Evolutionary conservation across 2,113 vertebrate genomes (phyloP).

Genomic region (Eidolon helvum): DNA sequence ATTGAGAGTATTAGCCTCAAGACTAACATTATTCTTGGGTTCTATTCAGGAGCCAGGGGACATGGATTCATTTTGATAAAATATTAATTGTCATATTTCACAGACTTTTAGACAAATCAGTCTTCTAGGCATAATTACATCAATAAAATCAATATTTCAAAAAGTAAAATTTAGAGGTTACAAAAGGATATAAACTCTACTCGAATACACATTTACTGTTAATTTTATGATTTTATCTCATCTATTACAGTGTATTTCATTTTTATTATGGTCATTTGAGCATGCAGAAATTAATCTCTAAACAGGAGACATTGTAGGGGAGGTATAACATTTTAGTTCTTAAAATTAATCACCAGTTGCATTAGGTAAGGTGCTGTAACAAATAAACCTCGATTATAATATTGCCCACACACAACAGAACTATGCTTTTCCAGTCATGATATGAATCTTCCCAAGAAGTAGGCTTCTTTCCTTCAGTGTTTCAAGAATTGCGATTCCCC

Average conservation of each 20-base stretch:
- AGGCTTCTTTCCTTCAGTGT: not conserved
- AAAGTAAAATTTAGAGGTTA: not conserved
- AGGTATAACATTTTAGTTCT: not conserved
- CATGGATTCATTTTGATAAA: constrained; percentile 36
- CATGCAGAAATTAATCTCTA: not conserved
- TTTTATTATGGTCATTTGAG: not conserved
- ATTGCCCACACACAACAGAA: not conserved
- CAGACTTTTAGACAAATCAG: constrained; percentile 36
- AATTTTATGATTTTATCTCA: not conserved
- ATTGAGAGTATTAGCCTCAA: constrained; percentile 34
- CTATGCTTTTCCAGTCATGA: not conserved
- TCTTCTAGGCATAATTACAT: not conserved
- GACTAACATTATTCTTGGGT: constrained; percentile 48
- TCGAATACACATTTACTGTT: not conserved
- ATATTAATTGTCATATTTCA: constrained; percentile 45
- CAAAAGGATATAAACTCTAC: not conserved
- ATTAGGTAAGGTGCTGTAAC: not conserved
- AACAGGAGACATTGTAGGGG: not conserved
- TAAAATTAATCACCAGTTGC: not conserved
- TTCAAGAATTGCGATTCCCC: not conserved
- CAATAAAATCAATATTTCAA: constrained; percentile 33
- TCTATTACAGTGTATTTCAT: not conserved
- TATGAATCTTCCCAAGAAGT: not conserved
- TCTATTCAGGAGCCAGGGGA: constrained; percentile 12
- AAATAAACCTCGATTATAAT: not conserved